phyloP scores from a whole-genome alignment of 2,113 vertebrate genomes.

The Hyperoodon ampullatus region DNA sequence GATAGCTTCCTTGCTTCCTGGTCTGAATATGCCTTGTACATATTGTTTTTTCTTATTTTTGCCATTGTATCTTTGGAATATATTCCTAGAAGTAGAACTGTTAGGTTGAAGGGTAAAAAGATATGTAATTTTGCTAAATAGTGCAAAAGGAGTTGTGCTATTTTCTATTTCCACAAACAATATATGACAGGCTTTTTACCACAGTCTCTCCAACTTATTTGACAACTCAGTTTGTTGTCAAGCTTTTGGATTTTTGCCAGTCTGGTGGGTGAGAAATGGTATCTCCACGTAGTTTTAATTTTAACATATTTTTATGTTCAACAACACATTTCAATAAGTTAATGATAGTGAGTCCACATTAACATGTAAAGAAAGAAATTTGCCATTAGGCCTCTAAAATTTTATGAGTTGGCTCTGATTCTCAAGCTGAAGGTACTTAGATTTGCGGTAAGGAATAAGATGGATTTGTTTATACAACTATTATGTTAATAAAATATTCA shows the following conservation, averaged over 20 bases:
- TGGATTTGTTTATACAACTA: not conserved
- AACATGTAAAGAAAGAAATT: not conserved
- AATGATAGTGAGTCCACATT: not conserved
- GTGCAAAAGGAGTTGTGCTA: not conserved
- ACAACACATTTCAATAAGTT: not conserved
- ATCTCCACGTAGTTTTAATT: not conserved
- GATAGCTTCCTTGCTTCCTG: not conserved
- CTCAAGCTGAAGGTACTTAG: not conserved
- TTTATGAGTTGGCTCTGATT: not conserved
- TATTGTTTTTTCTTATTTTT: not conserved
- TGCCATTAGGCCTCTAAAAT: not conserved
- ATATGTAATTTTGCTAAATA: not conserved
- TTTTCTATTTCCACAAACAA: not conserved
- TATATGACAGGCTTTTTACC: not conserved
- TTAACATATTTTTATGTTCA: not conserved
- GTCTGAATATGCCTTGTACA: not conserved
- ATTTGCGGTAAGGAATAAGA: not conserved
- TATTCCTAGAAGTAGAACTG: not conserved
- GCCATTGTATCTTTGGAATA: not conserved
- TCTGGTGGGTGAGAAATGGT: not conserved
- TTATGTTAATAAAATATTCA: not conserved
- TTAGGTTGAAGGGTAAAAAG: not conserved
- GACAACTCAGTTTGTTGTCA: not conserved
- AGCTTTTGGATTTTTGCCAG: not conserved
- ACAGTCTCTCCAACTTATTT: not conserved